Base-by-base conservation (phyloP, 92 coral and sea anemone genomes). In the Phenganax subtilis region DNA sequence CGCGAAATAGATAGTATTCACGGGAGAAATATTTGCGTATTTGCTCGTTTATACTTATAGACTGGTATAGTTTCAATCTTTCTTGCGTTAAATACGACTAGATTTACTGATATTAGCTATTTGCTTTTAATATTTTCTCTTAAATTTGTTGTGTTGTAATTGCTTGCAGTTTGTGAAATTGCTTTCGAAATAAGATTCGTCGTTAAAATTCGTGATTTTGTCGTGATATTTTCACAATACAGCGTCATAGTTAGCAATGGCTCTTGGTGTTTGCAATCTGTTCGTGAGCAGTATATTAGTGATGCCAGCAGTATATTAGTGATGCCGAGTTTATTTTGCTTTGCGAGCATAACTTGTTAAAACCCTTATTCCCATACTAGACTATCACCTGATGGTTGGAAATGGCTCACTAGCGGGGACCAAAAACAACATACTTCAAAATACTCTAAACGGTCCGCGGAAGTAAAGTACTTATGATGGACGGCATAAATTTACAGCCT, bases 321-420 rank as follows among this genome's bases (percentile, higher is more conserved):
- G 88, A 72, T 78, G 84, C 72, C 30, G 85, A 87, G 67, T 86
- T 87, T 85, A 57, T 84, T n/a, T 14, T 87, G 70, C 82, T 84
- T 20, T 85, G 30, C 56, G 88, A 87, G 54, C 81, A 64, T 61
- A 83, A 83, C 82, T 75, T 55, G 29, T 75, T 75, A 7, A 83
- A 55, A 63, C 74, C 57, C 12, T 27, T 77, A 57, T 87, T 77
- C 68, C 25, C 25, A 20, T 20, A 20, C 25, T 20, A 20, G 25
- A 20, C 25, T 20, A 20, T 20, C 25, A 20, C 25, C 25, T 20
- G 25, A 20, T 20, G 25, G 25, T 20, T 20, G 25, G 25, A 20
- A 20, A 20, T 20, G 25, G 25, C 25, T 20, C 25, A 20, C 25
- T 20, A 20, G 25, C 25, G 25, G 25, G 25, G 25, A 20, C 25